Conservation (phyloP, 2,113 vertebrate species). For the Tapirus terrestris region DNA sequence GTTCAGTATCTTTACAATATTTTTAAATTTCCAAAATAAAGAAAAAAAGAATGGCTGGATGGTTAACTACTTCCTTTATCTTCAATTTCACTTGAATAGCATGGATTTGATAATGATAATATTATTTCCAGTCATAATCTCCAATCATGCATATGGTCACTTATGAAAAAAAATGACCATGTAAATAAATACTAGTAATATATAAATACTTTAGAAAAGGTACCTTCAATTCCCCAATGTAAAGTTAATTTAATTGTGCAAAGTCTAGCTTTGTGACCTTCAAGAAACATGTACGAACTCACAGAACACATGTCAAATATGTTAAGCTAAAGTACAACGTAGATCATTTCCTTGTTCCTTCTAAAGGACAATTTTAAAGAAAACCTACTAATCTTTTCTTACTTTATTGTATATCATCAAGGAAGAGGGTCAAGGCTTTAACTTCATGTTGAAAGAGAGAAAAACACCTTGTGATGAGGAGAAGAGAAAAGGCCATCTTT, state of each 20-base stretch:
- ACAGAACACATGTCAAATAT: constrained; percentile 82
- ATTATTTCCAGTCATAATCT: not conserved
- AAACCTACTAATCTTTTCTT: constrained; percentile 76
- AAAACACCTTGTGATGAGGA: constrained; percentile 72
- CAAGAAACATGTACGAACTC: constrained; percentile 81
- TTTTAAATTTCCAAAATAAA: not conserved
- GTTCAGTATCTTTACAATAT: not conserved
- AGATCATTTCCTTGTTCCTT: constrained; percentile 80
- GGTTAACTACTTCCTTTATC: not conserved
- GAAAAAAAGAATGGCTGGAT: not conserved
- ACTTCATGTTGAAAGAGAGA: constrained; percentile 81
- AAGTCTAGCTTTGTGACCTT: constrained; percentile 76
- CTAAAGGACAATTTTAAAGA: constrained; percentile 78
- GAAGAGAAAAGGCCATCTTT: constrained; percentile 81
- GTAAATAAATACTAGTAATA: constrained; percentile 60
- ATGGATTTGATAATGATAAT: not conserved
- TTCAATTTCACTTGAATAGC: not conserved
- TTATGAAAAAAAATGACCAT: not conserved
- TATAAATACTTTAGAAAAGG: constrained; percentile 46
- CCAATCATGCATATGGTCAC: not conserved
- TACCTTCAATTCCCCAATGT: constrained; percentile 60
- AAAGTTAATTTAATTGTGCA: constrained; percentile 72
- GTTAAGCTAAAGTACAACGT: constrained; percentile 80
- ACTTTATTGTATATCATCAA: constrained; percentile 75
- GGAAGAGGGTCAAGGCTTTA: constrained; percentile 79